Conservation (phyloP, 2,888 invertebrate genomes). For the Metellina segmentata region DNA sequence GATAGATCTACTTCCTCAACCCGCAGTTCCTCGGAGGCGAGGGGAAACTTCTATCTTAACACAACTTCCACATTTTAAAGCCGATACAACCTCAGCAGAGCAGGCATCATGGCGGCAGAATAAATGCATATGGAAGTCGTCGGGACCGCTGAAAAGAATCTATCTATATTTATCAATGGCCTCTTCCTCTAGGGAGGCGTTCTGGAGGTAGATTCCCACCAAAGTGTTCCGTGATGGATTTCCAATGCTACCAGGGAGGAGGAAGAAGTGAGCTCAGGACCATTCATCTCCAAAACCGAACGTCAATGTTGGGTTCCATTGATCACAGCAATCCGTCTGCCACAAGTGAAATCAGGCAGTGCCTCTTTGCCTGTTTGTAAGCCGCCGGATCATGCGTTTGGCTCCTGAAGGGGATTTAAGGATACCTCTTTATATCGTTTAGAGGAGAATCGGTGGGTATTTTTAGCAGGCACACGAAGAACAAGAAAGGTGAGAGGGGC, state of each 20-base stretch:
- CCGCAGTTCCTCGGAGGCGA: not conserved
- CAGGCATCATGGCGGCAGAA: conserved; percentile 13
- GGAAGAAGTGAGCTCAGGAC: not conserved
- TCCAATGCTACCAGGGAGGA: conserved; percentile 44
- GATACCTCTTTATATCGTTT: not conserved
- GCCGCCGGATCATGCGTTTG: not conserved
- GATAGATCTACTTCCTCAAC: not conserved
- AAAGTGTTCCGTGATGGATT: conserved; percentile 73
- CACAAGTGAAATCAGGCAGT: conserved; percentile 45
- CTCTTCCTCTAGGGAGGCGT: conserved; percentile 18
- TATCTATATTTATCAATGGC: conserved; percentile 68
- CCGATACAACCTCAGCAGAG: conserved; percentile 37
- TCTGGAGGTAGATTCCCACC: conserved; percentile 45
- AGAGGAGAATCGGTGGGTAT: not conserved
- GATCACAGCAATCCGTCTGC: conserved; percentile 59
- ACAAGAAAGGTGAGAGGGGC: too few relatives aligned
- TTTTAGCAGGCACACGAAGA: not conserved
- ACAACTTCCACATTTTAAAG: conserved; percentile 52
- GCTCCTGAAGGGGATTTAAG: not conserved
- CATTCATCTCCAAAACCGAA: conserved; percentile 57
- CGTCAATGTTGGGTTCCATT: conserved; percentile 45
- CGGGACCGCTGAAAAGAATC: conserved; percentile 53
- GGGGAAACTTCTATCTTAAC: conserved; percentile 26
- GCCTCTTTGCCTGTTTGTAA: conserved; percentile 26
- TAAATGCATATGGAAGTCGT: conserved; percentile 69